Percentiles rank a stretch among this genome's conserved stretches.
phyloP scores from a whole-genome alignment of 2,888 invertebrate genomes.

The Cyclophora punctaria region DNA sequence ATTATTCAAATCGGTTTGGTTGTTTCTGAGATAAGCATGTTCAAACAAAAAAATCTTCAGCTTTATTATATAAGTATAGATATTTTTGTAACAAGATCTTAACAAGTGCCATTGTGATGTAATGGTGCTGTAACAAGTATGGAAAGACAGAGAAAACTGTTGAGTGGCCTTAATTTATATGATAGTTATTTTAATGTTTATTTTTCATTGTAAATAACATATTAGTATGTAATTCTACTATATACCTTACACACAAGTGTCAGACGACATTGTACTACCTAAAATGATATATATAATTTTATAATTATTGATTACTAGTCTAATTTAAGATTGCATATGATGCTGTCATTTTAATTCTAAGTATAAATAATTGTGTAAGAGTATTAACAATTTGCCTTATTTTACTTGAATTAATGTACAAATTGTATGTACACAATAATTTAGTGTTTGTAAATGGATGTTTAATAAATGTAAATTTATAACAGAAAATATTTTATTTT shows the following conservation, averaged over 20 bases:
- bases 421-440: constrained; percentile 64
- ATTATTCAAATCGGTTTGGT: too few species aligned
- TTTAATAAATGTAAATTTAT: constrained; percentile 65
- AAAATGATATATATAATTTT: constrained; percentile 47
- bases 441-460: constrained; percentile 66
- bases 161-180: constrained; percentile 54
- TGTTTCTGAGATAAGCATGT: too few species aligned
- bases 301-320: constrained; percentile 59
- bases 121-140: constrained; percentile 39
- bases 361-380: constrained; percentile 37
- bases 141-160: constrained; percentile 14
- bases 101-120: constrained; percentile 28
- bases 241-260: constrained; percentile 41
- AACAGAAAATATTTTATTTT: constrained; percentile 27
- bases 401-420: constrained; percentile 53
- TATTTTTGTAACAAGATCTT: constrained; percentile 17
- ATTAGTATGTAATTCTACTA: constrained; percentile 21
- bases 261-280: constrained; percentile 34
- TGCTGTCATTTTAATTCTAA: constrained; percentile 46
- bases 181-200: constrained; percentile 30
- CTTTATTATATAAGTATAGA: neutral
- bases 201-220: constrained; percentile 61
- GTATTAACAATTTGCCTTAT: constrained; percentile 58
- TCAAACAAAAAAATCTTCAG: too few species aligned
- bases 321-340: constrained; percentile 58